Percentiles rank a stretch among this genome's conserved stretches.
These are phyloP conservation scores for Tetranychus cinnabarinus DNA, from an alignment of 1,140 invertebrate species.

Conservation along the genomic window DNA sequence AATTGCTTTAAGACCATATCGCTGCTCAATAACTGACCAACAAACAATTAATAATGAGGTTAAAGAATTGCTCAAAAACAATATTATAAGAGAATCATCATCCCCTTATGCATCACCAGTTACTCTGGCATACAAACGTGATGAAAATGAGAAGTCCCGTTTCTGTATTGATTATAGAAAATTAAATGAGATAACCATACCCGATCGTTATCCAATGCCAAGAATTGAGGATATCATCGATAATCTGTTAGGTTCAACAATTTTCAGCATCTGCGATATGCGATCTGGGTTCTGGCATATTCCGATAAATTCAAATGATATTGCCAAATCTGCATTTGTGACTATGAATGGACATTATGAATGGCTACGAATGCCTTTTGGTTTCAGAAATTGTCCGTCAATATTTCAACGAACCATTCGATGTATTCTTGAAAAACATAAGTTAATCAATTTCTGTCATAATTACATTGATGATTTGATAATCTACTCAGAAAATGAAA, in stretches of 20 bases:
- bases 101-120: constrained; percentile 8
- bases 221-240: neutral
- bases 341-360: constrained; percentile 5
- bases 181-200: neutral
- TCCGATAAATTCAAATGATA: constrained; percentile 9
- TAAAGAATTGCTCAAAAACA: constrained; percentile 10
- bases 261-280: constrained; percentile 5
- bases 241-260: neutral
- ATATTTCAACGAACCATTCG: constrained; percentile 16
- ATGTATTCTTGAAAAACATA: constrained; percentile 2
- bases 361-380: constrained; percentile 13
- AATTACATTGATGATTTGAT: constrained; percentile 16
- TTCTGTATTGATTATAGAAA: neutral
- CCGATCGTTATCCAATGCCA: neutral
- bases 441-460: neutral
- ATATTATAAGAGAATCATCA: constrained; percentile 10
- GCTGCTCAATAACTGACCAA: constrained; percentile 2
- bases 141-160: neutral
- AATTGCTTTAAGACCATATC: neutral
- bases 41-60: constrained; percentile 9
- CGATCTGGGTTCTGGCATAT: constrained; percentile 5
- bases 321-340: constrained; percentile 6
- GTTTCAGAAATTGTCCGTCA: constrained; percentile 12
- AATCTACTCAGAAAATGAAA: constrained; percentile 9
- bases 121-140: constrained; percentile 1